Base-by-base conservation (phyloP, 2,113 vertebrate species). In the Trogon surrucura region DNA sequence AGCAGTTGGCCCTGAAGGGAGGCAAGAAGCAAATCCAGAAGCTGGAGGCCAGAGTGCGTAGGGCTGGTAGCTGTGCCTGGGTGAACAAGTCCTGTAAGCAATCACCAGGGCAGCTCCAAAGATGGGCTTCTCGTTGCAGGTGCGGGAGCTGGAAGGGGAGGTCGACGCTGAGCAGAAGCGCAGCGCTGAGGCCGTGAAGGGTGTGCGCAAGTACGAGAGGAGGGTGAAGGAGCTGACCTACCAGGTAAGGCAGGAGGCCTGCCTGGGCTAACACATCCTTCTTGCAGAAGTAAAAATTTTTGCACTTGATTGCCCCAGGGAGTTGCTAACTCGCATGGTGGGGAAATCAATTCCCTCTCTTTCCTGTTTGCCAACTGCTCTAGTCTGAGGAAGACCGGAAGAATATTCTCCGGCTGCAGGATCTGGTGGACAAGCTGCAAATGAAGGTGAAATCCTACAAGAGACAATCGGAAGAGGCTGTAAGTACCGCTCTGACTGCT, bases 11-110 rank as follows among this genome's bases (percentile, higher is more conserved):
- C 3, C 91, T 99, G 94, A 99, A 98, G 95, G 98, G 98, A 1
- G 98, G 98, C 58, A 99, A 98, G 97, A 99, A 99, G 8, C 98
- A 99, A 66, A 94, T 99, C 32, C 98, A 99, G 97, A 99, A 99
- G 75, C 97, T 99, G 62, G 98, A 99, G 85, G 90, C 98, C 41
- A 41, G 41, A 41, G 41, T 41, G 11, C 41, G 41, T 41, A 41
- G 41, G 41, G 41, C 41, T 41, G 41, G 41, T 41, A 41, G 41
- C 41, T 41, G 41, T 41, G 41, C 41, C 10, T 41, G 41, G 13
- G 13, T 41, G 41, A 41, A 41, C 41, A 41, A 9, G 41, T 41
- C 41, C 41, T 41, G 41, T 41, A 41, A 41, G 41, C 41, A 11
- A 41, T 41, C 6, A 6, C 2, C 97, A 21, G 38, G 36, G 51